A percentile compares a stretch with the other conserved stretches of the same genome.
phyloP scores from a whole-genome alignment of 2,113 vertebrate species.

The Poeciliopsis prolifica region DNA sequence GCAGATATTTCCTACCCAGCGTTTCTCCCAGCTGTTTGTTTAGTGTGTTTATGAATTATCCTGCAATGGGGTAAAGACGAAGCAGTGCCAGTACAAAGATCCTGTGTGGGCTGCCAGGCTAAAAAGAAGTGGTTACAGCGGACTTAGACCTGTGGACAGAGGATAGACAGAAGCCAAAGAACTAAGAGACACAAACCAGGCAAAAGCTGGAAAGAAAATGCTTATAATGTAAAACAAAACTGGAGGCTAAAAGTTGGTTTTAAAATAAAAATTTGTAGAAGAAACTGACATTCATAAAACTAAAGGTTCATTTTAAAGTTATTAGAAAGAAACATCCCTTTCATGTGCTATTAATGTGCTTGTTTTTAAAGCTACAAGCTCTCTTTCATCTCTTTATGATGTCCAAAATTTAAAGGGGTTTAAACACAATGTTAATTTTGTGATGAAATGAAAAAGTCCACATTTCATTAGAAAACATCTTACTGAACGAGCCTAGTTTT shows the following conservation, averaged over 20 bases:
- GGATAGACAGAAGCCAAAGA: slow-evolving; percentile 43
- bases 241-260: not conserved
- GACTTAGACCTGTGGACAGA: slow-evolving; percentile 44
- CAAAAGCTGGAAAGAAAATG: slow-evolving; percentile 16
- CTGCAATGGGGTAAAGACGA: slow-evolving; percentile 11
- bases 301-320: no score
- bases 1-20: slow-evolving; percentile 20
- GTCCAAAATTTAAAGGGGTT: slow-evolving; percentile 11
- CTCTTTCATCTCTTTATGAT: slow-evolving; percentile 10
- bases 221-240: slow-evolving; percentile 10
- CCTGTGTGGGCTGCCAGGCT: slow-evolving; percentile 51
- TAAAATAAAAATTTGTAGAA: not conserved
- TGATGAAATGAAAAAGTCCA: slow-evolving; percentile 28
- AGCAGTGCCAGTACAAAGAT: slow-evolving; percentile 61
- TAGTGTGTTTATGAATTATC: not conserved
- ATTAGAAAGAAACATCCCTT: not conserved
- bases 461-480: slow-evolving; percentile 2
- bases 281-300: not conserved
- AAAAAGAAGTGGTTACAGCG: slow-evolving; percentile 60
- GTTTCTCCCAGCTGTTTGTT: slow-evolving; percentile 15
- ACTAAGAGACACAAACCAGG: slow-evolving; percentile 47
- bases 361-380: slow-evolving; percentile 25
- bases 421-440: slow-evolving; percentile 16
- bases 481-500: slow-evolving; percentile 29
- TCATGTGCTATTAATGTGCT: slow-evolving; percentile 5